Evolutionary conservation across 2,888 invertebrate species (phyloP).

Genomic region (Notodonta dromedarius): DNA sequence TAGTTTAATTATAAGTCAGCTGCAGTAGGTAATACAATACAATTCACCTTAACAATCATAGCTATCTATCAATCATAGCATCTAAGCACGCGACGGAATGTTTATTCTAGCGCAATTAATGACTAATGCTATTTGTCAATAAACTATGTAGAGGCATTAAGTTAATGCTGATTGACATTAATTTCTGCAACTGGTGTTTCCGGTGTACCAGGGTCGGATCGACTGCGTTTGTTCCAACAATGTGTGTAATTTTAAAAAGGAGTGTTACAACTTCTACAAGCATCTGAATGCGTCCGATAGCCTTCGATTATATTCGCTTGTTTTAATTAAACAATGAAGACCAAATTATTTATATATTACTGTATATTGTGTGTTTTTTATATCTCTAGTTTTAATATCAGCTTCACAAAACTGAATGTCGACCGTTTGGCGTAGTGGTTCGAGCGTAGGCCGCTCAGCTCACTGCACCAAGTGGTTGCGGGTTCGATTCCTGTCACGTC

Average conservation of each 20-base stretch:
- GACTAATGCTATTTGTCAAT: constrained; percentile 13
- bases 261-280: not conserved
- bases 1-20: too few relatives aligned
- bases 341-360: not conserved
- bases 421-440: too few relatives aligned
- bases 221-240: not conserved
- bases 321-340: too few relatives aligned
- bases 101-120: constrained; percentile 7
- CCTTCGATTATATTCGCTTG: not conserved
- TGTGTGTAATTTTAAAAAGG: not conserved
- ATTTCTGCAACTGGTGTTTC: not conserved
- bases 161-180: constrained; percentile 1
- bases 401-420: too few relatives aligned
- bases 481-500: too few relatives aligned
- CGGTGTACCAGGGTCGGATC: not conserved
- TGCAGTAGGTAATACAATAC: constrained; percentile 6
- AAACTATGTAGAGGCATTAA: not conserved
- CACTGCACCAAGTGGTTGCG: too few relatives aligned
- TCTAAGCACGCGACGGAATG: constrained; percentile 9
- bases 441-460: too few relatives aligned
- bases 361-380: too few relatives aligned
- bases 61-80: too few relatives aligned
- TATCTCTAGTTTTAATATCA: too few relatives aligned
- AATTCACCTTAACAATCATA: constrained; percentile 27
- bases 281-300: not conserved